phyloP scores from a whole-genome alignment of 2,888 invertebrate genomes.

The Diarsia brunnea region DNA sequence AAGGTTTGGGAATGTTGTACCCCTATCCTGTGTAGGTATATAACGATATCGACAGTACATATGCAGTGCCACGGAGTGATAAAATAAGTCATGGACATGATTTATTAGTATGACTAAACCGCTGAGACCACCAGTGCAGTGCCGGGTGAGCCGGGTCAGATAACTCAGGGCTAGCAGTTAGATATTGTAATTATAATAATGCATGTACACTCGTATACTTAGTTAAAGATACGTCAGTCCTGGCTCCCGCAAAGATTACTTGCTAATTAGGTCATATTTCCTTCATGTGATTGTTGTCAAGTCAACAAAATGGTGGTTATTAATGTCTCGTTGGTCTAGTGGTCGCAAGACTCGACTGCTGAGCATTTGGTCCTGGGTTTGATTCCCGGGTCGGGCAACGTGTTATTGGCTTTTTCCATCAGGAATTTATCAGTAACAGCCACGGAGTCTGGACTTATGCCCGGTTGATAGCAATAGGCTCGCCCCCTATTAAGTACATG shows the following conservation, averaged over 20 bases:
- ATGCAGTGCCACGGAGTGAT: constrained; percentile 70
- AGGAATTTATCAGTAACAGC: too few species aligned
- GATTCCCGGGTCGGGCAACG: too few species aligned
- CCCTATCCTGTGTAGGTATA: constrained; percentile 78
- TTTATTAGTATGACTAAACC: constrained; percentile 60
- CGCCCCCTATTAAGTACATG: too few species aligned
- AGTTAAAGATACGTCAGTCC: constrained; percentile 24
- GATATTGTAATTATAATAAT: constrained; percentile 44
- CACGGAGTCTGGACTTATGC: too few species aligned
- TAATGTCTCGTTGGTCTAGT: too few species aligned
- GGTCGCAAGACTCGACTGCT: too few species aligned
- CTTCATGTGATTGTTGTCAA: constrained; percentile 16
- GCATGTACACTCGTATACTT: constrained; percentile 15
- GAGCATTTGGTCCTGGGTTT: too few species aligned
- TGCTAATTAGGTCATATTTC: constrained; percentile 35
- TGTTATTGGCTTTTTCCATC: too few species aligned
- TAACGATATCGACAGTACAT: constrained; percentile 76
- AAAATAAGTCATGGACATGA: constrained; percentile 68
- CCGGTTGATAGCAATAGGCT: too few species aligned
- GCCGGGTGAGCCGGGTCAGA: constrained; percentile 51
- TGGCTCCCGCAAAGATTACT: constrained; percentile 29
- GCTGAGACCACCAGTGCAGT: constrained; percentile 56
- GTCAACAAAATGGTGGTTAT: constrained; percentile 1
- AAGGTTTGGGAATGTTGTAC: constrained; percentile 71
- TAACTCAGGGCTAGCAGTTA: constrained; percentile 55